phyloP scores from a whole-genome alignment of 1,140 invertebrate species.

The Scaptodrosophila lebanonensis region DNA sequence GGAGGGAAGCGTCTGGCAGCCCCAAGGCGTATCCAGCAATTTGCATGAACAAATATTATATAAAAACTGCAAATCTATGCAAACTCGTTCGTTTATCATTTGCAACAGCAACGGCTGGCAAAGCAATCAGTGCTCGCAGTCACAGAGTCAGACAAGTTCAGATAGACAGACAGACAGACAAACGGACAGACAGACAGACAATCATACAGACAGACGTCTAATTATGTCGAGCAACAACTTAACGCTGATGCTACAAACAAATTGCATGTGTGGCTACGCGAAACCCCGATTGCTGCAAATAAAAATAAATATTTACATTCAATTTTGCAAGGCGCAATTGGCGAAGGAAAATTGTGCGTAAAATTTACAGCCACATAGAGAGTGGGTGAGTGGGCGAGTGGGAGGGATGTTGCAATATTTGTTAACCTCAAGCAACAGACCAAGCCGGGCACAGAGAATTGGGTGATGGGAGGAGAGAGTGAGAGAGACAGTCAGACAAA shows the following conservation, averaged over 20 bases:
- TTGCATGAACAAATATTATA: slow-evolving; percentile 61
- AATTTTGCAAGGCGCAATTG: slow-evolving; percentile 58
- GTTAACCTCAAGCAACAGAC: slow-evolving; percentile 67
- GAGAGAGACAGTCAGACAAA: slow-evolving; percentile 43
- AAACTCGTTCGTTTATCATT: slow-evolving; percentile 51
- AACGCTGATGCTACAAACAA: slow-evolving; percentile 60
- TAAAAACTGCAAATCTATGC: slow-evolving; percentile 55
- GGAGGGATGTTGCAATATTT: slow-evolving; percentile 43
- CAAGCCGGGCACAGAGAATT: too few species aligned
- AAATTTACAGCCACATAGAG: slow-evolving; percentile 35
- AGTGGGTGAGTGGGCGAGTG: too few species aligned
- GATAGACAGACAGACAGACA: slow-evolving; percentile 1
- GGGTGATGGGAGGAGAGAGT: slow-evolving; percentile 2
- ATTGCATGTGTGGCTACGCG: slow-evolving; percentile 40
- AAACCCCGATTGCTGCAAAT: slow-evolving; percentile 52
- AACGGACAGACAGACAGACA: slow-evolving; percentile 2
- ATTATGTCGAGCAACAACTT: slow-evolving; percentile 57
- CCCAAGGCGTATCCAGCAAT: slow-evolving; percentile 49
- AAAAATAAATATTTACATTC: slow-evolving; percentile 75
- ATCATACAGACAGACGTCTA: slow-evolving; percentile 60
- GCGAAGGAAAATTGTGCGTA: slow-evolving; percentile 71
- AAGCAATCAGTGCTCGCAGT: slow-evolving; percentile 10
- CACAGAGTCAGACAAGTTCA: slow-evolving; percentile 25
- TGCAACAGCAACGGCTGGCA: slow-evolving; percentile 31
- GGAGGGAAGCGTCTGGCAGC: too few species aligned